These are phyloP conservation scores for Bombylius discolor DNA, from an alignment of 2,888 invertebrate species.

Conservation along the genomic window DNA sequence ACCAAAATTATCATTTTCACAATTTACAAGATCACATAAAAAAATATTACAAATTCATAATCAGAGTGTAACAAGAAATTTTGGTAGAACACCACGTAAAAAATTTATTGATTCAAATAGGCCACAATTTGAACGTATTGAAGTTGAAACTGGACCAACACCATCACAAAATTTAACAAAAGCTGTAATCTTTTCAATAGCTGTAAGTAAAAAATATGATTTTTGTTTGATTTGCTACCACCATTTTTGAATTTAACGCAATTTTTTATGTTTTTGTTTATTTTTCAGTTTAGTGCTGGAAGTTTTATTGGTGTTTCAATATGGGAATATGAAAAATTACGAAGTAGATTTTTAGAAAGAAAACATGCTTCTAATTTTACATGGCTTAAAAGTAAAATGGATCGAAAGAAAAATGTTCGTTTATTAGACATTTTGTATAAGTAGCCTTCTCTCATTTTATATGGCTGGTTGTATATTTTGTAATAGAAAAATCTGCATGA, in stretches of 20 bases:
- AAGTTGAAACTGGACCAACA: conserved; percentile 3
- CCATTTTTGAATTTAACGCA: neutral
- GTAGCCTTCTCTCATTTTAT: too few relatives aligned
- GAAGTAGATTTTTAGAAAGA: neutral
- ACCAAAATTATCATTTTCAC: neutral
- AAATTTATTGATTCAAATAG: neutral
- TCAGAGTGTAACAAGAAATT: neutral
- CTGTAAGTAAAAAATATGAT: neutral
- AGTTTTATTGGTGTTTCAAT: conserved; percentile 65
- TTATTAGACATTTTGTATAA: too few relatives aligned
- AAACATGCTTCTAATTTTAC: conserved; percentile 19
- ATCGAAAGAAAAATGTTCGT: neutral
- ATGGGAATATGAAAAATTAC: conserved; percentile 72
- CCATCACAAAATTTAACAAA: conserved; percentile 4
- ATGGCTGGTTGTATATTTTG: too few relatives aligned
- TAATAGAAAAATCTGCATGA: too few relatives aligned
- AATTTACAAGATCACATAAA: neutral
- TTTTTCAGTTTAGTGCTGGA: conserved; percentile 46
- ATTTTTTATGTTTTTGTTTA: neutral
- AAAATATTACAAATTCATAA: neutral
- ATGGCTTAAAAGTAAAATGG: conserved; percentile 38
- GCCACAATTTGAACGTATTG: neutral
- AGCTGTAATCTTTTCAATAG: conserved; percentile 9
- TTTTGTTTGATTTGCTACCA: neutral
- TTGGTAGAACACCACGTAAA: neutral